Evolutionary conservation across 64 coral and sea anemone species (phyloP).

Genomic region (Acropora tenuis): DNA sequence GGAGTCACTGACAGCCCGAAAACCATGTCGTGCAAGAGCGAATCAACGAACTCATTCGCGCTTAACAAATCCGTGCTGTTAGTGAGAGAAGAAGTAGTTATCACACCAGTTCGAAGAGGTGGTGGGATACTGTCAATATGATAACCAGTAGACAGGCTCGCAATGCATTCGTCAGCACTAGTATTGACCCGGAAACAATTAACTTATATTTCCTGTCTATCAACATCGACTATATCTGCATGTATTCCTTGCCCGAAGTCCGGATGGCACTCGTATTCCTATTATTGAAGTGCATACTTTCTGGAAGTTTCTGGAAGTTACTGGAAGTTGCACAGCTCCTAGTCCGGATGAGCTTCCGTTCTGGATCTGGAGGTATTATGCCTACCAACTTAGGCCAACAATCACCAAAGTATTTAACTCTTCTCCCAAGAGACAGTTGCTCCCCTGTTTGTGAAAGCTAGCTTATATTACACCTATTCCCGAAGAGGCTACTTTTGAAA

Average conservation of each 20-base stretch:
- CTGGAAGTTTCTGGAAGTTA: neutral
- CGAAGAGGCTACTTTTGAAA: no score
- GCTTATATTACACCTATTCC: no score
- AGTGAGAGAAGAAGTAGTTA: neutral
- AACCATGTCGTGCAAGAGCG: no score
- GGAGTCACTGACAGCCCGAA: no score
- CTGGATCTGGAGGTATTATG: no score
- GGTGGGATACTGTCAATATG: conserved; percentile 24
- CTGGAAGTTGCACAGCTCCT: no score
- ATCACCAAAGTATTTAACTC: no score
- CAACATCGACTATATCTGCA: conserved; percentile 17
- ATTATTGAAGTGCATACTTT: conserved; percentile 43
- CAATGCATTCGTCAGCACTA: conserved; percentile 5
- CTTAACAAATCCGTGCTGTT: neutral
- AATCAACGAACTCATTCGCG: no score
- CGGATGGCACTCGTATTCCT: conserved; percentile 45
- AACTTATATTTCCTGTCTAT: conserved; percentile 62
- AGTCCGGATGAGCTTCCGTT: no score
- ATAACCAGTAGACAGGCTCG: neutral
- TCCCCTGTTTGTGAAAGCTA: no score
- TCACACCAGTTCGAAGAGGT: neutral
- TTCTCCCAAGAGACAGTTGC: no score
- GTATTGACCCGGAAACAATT: conserved; percentile 27
- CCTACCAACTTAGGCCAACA: no score
- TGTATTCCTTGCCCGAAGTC: neutral